Conservation (phyloP, 2,797 vertebrate genomes). For the Siniperca scherzeri region DNA sequence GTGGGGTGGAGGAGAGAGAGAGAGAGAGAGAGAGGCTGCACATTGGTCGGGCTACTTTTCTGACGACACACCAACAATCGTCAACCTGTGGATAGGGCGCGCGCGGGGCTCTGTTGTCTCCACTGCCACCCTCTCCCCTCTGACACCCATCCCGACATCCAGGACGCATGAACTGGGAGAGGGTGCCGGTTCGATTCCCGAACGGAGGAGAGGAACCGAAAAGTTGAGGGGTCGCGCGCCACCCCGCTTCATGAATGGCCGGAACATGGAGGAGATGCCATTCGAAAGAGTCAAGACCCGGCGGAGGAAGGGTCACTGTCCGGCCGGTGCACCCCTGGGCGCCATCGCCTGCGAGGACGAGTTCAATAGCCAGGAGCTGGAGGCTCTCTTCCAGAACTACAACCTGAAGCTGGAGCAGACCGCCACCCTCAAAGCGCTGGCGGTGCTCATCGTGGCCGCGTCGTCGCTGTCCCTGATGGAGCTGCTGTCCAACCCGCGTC, state of each 20-base stretch:
- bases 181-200: conserved; percentile 62
- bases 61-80: conserved; percentile 72
- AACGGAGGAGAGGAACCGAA: conserved; percentile 52
- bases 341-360: conserved; percentile 91
- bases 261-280: conserved; percentile 95
- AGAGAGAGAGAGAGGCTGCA: conserved; percentile 57
- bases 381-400: conserved; percentile 97
- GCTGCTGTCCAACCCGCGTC: conserved; percentile 91
- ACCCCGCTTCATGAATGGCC: conserved; percentile 93
- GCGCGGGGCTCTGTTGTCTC: conserved; percentile 64
- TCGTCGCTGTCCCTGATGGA: conserved; percentile 93
- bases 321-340: conserved; percentile 83
- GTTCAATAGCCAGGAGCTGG: conserved; percentile 96
- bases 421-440: conserved; percentile 95
- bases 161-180: conserved; percentile 70
- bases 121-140: conserved; percentile 68
- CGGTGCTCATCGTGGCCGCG: conserved; percentile 93
- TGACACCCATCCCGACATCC: conserved; percentile 43
- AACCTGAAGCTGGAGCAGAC: conserved; percentile 98
- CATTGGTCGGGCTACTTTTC: conserved; percentile 79
- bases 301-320: conserved; percentile 87
- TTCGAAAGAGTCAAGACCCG: conserved; percentile 92
- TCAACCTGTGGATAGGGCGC: conserved; percentile 84
- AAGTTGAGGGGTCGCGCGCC: conserved; percentile 75
- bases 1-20: conserved; percentile 18